Base-by-base conservation (phyloP, 2,888 invertebrate genomes). In the Allophyes oxyacanthae region DNA sequence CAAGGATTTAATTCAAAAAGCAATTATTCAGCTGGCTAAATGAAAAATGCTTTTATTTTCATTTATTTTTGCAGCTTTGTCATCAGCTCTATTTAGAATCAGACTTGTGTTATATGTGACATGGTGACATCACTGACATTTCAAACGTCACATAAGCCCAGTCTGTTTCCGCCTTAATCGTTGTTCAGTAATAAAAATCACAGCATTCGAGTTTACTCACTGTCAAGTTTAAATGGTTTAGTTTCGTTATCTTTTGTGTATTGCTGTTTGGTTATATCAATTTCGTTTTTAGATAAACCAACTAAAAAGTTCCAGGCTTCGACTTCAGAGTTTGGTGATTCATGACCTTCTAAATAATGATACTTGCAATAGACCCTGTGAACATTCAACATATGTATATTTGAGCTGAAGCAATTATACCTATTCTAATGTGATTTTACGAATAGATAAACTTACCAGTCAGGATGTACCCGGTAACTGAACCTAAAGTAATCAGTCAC, bases 321-420 rank as follows among this genome's bases (percentile, higher is more conserved):
- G 0, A 95, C 94, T 87, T 98, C 98, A 0, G 97, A 95, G n/a
- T 95, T 95, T 7, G 94, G 90, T 58, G 96, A 97, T 78, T 96
- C 96, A 77, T 97, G 97, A 0, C 96, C 96, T 83, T 97, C 97
- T 48, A 97, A 90, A 80, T 98, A 97, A 83, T 97, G 97, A 82
- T 97, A 98, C 79, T 97, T 97, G 85, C 98, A 98, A 84, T 98
- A 98, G 0, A 97, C 96, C 97, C 97, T 97, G 83, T 10, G 80
- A 36, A 46, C 6, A 54, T 32, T 28, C 4, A 51, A 4, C 6
- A 13, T 11, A 26, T 6, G 6, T 8, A 28, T 8, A 8, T 28
- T 6, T n/a, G n/a, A n/a, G n/a, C n/a, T n/a, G n/a, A n/a, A n/a
- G n/a, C n/a, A n/a, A n/a, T n/a, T n/a, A n/a, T n/a, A n/a, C n/a